Conservation (phyloP, 1,140 invertebrate genomes). For the Drosophila sucinea region DNA sequence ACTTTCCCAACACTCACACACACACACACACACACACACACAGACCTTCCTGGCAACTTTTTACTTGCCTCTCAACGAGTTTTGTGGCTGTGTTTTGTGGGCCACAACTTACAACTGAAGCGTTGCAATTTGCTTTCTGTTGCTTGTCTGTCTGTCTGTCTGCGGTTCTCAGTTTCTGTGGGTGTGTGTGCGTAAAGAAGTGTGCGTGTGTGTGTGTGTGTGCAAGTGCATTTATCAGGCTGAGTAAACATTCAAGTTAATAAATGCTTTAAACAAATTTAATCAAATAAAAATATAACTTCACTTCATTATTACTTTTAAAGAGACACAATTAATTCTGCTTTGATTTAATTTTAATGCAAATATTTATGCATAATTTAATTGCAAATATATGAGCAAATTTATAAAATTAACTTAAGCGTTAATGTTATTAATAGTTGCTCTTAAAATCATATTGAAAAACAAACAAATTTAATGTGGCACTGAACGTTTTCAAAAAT, state of each 20-base stretch:
- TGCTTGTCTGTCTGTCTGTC: slow-evolving; percentile 27
- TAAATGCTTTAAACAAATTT: slow-evolving; percentile 13
- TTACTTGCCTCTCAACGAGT: slow-evolving; percentile 11
- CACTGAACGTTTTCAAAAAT: too few relatives aligned
- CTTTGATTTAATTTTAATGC: slow-evolving; percentile 55
- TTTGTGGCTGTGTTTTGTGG: slow-evolving; percentile 10
- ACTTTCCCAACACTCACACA: slow-evolving; percentile 38
- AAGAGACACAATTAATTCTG: slow-evolving; percentile 25
- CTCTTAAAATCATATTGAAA: too few relatives aligned
- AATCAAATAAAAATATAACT: slow-evolving; percentile 21
- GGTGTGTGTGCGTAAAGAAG: not conserved
- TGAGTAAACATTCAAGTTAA: slow-evolving; percentile 34
- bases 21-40: slow-evolving; percentile 33
- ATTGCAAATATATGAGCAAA: not conserved
- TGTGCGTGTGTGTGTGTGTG: slow-evolving; percentile 12
- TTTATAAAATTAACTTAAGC: not conserved
- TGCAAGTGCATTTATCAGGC: slow-evolving; percentile 57
- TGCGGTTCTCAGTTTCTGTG: not conserved
- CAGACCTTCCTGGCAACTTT: not conserved
- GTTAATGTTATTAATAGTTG: not conserved
- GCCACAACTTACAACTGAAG: slow-evolving; percentile 17
- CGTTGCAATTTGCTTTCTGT: slow-evolving; percentile 60
- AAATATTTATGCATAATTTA: slow-evolving; percentile 37
- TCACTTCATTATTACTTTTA: slow-evolving; percentile 15
- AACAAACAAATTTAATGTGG: too few relatives aligned